Base-by-base conservation (phyloP, 1,140 invertebrate genomes). In the Ylistrum balloti region DNA sequence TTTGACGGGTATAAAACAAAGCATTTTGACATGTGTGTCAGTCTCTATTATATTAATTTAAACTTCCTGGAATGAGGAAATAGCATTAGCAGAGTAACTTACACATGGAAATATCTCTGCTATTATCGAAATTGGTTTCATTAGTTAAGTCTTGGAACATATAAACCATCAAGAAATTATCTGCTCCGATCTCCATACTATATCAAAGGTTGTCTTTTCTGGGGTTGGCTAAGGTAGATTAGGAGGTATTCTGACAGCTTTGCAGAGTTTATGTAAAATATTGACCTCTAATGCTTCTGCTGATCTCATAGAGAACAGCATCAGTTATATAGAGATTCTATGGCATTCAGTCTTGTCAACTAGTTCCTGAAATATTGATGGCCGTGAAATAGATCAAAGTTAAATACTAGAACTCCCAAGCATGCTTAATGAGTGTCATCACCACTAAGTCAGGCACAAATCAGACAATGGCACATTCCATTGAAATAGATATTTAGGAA, bases 1-100 rank as follows among this genome's bases (percentile, higher is more conserved):
- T 74, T 74, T 74, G 20, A 74, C 22, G n/a, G n/a, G 22, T 28
- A n/a, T 74, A 28, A 74, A 74, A 74, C 56, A 74, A 74, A 74
- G 56, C 56, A n/a, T 74, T 74, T 74, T 74, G 56, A 74, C 56
- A 74, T 74, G 56, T 74, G 56, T n/a, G 56, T 74, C 56, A 74
- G 17, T 74, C 17, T 74, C 56, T 5, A 17, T 74, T 74, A 74
- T 74, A 74, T 74, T 74, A 74, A 74, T 74, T 74, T n/a, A 74
- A 74, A 74, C 5, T 74, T 74, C 0, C 56, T 74, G 56, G 56
- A 74, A 74, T 74, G 56, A 74, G 56, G 56, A 74, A 74, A 74
- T 28, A 74, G 56, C 56, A 74, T 74, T 74, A 74, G 56, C 11
- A 28, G 56, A 74, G 28, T 74, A 74, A 74, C 56, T 74, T 74